Evolutionary conservation across 2,113 vertebrate species (phyloP).

Genomic region (Setophaga kirtlandii): DNA sequence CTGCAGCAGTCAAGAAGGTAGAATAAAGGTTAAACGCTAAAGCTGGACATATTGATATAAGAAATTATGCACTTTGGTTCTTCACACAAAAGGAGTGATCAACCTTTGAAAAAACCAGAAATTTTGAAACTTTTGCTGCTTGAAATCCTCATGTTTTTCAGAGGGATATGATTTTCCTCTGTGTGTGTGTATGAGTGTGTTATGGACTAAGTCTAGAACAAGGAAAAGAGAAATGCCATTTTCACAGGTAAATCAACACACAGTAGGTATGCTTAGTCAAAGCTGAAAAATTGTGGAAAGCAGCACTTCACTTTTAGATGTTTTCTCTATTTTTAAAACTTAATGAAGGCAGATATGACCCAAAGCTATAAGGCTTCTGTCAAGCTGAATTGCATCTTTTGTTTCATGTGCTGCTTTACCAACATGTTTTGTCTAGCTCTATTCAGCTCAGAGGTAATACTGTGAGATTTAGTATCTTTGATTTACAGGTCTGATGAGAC

Average conservation of each 20-base stretch:
- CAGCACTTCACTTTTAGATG: not conserved
- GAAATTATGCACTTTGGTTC: not conserved
- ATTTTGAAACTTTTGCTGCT: not conserved
- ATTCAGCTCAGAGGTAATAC: constrained; percentile 24
- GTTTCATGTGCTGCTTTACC: not conserved
- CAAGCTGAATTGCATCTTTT: not conserved
- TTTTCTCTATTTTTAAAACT: not conserved
- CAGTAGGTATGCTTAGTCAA: not conserved
- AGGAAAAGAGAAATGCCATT: not conserved
- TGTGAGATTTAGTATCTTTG: constrained; percentile 1
- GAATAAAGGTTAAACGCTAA: not conserved
- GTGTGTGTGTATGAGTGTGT: not conserved
- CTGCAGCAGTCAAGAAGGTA: not conserved
- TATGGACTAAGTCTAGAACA: not conserved
- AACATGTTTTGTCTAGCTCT: constrained; percentile 44
- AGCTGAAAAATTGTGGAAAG: not conserved
- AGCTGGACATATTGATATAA: not conserved
- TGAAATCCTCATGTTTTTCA: not conserved
- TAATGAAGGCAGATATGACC: not conserved
- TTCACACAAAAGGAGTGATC: not conserved
- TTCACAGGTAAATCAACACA: not conserved
- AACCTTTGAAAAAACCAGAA: not conserved
- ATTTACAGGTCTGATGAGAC: constrained; percentile 34
- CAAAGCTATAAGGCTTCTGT: constrained; percentile 1
- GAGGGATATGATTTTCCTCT: not conserved